A percentile compares a stretch with the other conserved stretches of the same genome.
Conservation (phyloP, 2,888 invertebrate species). For the Orchesella flavescens region DNA sequence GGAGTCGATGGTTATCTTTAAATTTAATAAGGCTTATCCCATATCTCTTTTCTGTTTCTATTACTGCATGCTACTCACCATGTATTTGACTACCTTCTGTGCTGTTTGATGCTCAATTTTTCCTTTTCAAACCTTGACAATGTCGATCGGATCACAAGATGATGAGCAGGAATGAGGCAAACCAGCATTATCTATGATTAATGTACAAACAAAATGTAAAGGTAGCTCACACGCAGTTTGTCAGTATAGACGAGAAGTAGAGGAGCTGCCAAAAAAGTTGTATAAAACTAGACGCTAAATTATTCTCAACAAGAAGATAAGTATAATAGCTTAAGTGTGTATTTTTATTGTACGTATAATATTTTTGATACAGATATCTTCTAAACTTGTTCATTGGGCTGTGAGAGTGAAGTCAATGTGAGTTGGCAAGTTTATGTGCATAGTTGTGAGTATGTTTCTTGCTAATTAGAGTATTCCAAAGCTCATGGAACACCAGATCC, state of each 20-base stretch:
- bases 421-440: no score
- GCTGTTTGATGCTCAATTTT: not conserved
- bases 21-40: conserved; percentile 62
- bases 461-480: conserved; percentile 46
- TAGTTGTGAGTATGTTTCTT: not conserved
- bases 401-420: no score
- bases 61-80: conserved; percentile 17
- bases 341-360: conserved; percentile 12
- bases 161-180: not conserved
- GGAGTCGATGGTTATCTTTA: conserved; percentile 48
- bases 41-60: conserved; percentile 43
- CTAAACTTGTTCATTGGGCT: not conserved
- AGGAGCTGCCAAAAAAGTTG: no score
- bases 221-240: no score
- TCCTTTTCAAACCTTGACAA: conserved; percentile 9
- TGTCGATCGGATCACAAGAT: conserved; percentile 6
- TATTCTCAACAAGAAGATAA: no score
- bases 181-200: not conserved
- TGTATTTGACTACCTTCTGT: not conserved
- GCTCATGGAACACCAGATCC: conserved; percentile 30
- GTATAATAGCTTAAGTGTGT: not conserved
- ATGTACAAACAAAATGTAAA: not conserved
- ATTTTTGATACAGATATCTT: conserved; percentile 2
- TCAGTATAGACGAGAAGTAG: no score
- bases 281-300: no score